Evolutionary conservation across 2,113 vertebrate genomes (phyloP).

Genomic region (Apteryx mantelli): DNA sequence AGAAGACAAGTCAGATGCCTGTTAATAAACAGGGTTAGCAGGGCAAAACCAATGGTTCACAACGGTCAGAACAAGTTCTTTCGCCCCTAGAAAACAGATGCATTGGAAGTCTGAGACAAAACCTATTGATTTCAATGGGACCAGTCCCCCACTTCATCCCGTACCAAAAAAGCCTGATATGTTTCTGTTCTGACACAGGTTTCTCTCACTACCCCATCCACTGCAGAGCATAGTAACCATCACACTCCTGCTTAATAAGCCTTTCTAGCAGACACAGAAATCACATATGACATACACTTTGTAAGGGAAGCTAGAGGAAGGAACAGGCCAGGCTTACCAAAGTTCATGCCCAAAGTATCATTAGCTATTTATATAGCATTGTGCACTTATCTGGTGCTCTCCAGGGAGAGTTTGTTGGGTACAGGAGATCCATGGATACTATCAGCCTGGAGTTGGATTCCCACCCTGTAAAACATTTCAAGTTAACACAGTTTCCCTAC

Average conservation of each 20-base stretch:
- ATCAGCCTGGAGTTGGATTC: neutral
- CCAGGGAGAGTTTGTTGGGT: neutral
- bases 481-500: neutral
- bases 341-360: neutral
- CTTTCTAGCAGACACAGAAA: neutral
- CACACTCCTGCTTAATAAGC: neutral
- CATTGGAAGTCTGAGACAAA: neutral
- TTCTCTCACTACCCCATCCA: neutral
- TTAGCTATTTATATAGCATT: neutral
- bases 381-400: neutral
- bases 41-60: neutral
- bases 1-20: constrained; percentile 4
- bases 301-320: neutral
- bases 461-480: neutral
- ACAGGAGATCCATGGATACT: neutral
- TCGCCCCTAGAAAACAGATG: neutral
- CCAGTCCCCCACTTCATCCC: neutral
- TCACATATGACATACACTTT: neutral
- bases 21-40: neutral
- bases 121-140: neutral
- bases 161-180: neutral
- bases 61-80: neutral
- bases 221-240: neutral
- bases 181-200: neutral
- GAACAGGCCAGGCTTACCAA: neutral